phyloP scores from a whole-genome alignment of 1,140 invertebrate species.

The Tetragonula clypearis region DNA sequence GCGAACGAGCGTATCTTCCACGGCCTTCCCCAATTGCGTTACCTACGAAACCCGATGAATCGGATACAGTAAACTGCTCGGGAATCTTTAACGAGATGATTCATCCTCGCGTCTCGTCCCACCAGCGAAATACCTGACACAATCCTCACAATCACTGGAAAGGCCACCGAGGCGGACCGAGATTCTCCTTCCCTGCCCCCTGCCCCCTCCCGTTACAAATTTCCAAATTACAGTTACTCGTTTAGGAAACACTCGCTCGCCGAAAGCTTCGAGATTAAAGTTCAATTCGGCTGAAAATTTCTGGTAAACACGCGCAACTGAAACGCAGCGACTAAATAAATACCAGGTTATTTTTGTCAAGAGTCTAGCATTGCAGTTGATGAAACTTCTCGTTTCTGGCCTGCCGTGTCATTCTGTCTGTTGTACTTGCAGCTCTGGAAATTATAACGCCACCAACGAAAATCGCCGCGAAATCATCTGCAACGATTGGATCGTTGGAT shows the following conservation, averaged over 20 bases:
- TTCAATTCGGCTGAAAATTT: background rate
- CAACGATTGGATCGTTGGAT: too few relatives aligned
- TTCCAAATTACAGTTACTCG: background rate
- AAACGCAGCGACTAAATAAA: background rate
- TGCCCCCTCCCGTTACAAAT: background rate
- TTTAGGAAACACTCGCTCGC: background rate
- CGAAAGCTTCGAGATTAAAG: background rate
- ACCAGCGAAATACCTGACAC: conserved; percentile 5
- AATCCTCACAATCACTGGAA: background rate
- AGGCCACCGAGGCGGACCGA: conserved; percentile 1
- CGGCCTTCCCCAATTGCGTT: conserved; percentile 28
- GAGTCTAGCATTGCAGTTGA: background rate
- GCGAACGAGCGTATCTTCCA: background rate
- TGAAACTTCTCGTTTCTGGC: background rate
- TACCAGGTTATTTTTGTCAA: background rate
- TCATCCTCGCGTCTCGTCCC: conserved; percentile 6
- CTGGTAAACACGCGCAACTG: too few relatives aligned
- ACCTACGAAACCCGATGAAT: conserved; percentile 34
- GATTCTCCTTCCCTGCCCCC: too few relatives aligned
- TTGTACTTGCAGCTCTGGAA: background rate
- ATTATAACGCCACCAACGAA: background rate
- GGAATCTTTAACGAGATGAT: conserved; percentile 33
- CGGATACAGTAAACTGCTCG: conserved; percentile 15
- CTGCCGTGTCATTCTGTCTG: background rate
- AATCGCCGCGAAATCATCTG: too few relatives aligned